These are phyloP conservation scores for Drosophila murphyi DNA, from an alignment of 1,140 invertebrate genomes.

Conservation along the genomic window DNA sequence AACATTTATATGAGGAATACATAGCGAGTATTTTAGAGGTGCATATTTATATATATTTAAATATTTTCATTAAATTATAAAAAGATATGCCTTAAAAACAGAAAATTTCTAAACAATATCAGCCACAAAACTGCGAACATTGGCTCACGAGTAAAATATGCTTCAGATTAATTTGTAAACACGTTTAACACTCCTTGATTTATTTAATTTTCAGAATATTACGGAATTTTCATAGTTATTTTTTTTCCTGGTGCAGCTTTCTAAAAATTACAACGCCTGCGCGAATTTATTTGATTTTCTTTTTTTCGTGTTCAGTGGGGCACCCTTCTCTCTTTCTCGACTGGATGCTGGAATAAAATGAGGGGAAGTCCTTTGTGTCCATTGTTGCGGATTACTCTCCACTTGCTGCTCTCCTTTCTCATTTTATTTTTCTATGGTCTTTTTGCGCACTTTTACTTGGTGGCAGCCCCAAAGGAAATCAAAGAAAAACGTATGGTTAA, in stretches of 20 bases:
- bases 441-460: constrained; percentile 33
- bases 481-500: constrained; percentile 65
- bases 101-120: too few species aligned
- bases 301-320: constrained; percentile 9
- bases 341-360: constrained; percentile 63
- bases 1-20: too few species aligned
- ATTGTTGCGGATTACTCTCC: background rate
- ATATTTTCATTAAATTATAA: too few species aligned
- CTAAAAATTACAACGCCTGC: constrained; percentile 72
- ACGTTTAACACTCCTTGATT: too few species aligned
- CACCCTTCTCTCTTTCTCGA: constrained; percentile 26
- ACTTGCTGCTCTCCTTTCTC: background rate
- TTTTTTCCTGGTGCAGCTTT: constrained; percentile 3
- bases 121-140: too few species aligned
- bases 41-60: too few species aligned
- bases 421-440: constrained; percentile 28
- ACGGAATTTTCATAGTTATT: background rate
- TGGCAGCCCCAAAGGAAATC: constrained; percentile 68
- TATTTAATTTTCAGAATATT: background rate
- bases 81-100: too few species aligned
- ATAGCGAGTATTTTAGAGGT: too few species aligned
- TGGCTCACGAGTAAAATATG: too few species aligned
- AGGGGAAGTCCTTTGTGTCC: constrained; percentile 49
- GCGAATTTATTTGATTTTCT: constrained; percentile 67
- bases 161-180: too few species aligned